Evolutionary conservation across 2,797 vertebrate genomes (phyloP), one percentile per base, ranked within the genome.

Genomic region (Pangasius djambal): DNA sequence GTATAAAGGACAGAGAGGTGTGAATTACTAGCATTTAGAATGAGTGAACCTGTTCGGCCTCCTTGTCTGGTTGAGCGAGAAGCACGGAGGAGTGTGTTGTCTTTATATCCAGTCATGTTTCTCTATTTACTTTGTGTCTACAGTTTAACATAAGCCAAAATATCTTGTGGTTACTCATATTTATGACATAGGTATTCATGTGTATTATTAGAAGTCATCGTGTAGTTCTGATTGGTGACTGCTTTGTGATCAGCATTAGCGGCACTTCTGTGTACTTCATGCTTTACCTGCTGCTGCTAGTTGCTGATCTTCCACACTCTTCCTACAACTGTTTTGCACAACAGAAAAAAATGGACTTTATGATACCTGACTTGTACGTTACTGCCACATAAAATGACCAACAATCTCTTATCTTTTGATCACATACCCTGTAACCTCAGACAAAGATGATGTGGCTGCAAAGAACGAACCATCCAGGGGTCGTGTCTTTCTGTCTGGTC

Each of bases 11-110:
- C 12, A 6, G 5, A 55, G 65, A 31, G 50, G 84, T 59, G 55
- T 75, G 22, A 57, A 57, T 61, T 16, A 22, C 6, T 15, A 59
- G 34, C 55, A 2, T 61, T 86, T n/a, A 22, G 13, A 48, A 86
- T 61, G 34, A 75, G 37, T 57, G 55, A 86, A 86, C 70, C 67
- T 86, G 69, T 86, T 86, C 22, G 75, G 61, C 67, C 50, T 74
- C 84, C 18, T 75, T 74, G 72, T 44, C 55, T 44, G 25, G 69
- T 70, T 70, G 48, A 85, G 83, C 50, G 59, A 44, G 61, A 63
- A 63, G 25, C 28, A 15, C 3, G 13, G 25, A 65, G 22, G 12
- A 83, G 81, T 8, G 40, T n/a, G 59, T 10, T 18, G n/a, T 57
- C 18, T 57, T 37, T 79, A 79, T 0, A 55, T 31, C 28, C 28